phyloP scores from a whole-genome alignment of 2,888 invertebrate species.

The Dolomedes plantarius region DNA sequence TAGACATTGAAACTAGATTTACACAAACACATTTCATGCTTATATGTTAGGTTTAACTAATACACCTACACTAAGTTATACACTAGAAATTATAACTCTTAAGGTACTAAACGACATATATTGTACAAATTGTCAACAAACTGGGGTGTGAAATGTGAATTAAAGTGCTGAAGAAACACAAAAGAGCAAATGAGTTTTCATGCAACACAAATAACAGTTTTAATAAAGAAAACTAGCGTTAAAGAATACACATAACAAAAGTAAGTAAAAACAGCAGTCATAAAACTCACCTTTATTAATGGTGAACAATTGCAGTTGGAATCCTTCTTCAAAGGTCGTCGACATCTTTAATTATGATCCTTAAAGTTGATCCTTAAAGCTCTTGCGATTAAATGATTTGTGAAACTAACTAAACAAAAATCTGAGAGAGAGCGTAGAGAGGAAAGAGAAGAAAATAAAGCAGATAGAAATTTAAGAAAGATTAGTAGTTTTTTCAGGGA shows the following conservation, averaged over 20 bases:
- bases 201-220: constrained; percentile 57
- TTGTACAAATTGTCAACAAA: neutral
- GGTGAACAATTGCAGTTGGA: neutral
- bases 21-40: no score
- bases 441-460: constrained; percentile 57
- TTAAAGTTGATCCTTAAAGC: constrained; percentile 57
- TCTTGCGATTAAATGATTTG: constrained; percentile 52
- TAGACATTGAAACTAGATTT: no score
- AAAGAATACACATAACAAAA: constrained; percentile 52
- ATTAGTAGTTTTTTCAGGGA: constrained; percentile 45
- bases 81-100: no score
- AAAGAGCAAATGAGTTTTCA: constrained; percentile 53
- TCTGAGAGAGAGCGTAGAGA: constrained; percentile 58
- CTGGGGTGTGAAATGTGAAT: constrained; percentile 51
- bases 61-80: no score
- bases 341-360: constrained; percentile 30
- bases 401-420: constrained; percentile 57
- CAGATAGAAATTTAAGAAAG: constrained; percentile 57
- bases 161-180: constrained; percentile 65
- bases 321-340: constrained; percentile 17
- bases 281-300: constrained; percentile 52
- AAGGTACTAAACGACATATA: neutral
- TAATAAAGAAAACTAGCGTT: constrained; percentile 35
- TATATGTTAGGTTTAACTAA: no score
- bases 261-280: constrained; percentile 50